phyloP scores from a whole-genome alignment of 2,113 vertebrate genomes.

The Marcusenius ussheri region DNA sequence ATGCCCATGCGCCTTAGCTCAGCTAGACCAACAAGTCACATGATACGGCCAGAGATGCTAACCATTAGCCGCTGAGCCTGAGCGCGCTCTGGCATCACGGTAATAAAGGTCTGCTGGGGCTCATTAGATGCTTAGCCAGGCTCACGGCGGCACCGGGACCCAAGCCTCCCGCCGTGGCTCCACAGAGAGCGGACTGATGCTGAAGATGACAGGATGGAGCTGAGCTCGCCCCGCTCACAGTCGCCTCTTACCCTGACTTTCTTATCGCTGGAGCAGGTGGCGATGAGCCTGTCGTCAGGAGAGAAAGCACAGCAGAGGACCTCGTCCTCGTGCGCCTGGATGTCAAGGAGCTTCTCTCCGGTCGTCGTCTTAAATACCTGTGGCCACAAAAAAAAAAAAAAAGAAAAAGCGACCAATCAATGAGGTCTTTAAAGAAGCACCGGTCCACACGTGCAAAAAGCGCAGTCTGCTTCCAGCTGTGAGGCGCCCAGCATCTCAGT shows the following conservation, averaged over 20 bases:
- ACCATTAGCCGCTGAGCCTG: background rate
- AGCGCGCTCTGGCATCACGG: background rate
- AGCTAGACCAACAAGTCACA: background rate
- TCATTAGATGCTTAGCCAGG: background rate
- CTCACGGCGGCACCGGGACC: background rate
- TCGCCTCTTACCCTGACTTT: conserved; percentile 74
- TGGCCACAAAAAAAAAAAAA: conserved; percentile 19
- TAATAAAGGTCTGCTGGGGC: background rate
- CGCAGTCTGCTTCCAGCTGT: background rate
- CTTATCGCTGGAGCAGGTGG: conserved; percentile 84
- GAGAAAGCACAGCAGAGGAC: conserved; percentile 87
- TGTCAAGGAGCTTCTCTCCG: conserved; percentile 79
- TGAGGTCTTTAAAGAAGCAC: background rate
- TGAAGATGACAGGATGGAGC: background rate
- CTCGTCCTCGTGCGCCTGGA: conserved; percentile 84
- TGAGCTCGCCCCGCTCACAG: background rate
- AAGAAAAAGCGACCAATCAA: background rate
- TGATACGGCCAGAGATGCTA: background rate
- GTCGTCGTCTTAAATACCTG: conserved; percentile 85
- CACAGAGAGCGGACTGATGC: background rate
- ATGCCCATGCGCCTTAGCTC: background rate
- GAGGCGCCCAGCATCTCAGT: background rate
- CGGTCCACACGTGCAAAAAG: background rate
- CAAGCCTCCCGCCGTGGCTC: background rate
- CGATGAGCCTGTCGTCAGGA: conserved; percentile 73